phyloP scores from a whole-genome alignment of 1,140 invertebrate species.

The Hypsibius dujardini region DNA sequence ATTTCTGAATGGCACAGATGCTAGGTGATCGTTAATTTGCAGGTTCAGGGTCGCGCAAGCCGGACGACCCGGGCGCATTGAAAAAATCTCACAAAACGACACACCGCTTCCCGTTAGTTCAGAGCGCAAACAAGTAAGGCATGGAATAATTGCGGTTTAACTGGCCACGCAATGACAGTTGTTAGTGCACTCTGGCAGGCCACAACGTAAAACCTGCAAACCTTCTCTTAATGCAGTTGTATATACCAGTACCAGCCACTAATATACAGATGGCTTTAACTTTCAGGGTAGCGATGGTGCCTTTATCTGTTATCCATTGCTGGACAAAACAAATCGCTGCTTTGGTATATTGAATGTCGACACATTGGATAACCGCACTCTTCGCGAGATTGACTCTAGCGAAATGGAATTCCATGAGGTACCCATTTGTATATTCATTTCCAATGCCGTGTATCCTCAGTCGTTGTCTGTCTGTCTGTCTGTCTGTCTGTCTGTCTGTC shows the following conservation, averaged over 20 bases:
- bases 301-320: slow-evolving; percentile 8
- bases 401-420: slow-evolving; percentile 11
- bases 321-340: background rate
- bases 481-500: no score
- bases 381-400: background rate
- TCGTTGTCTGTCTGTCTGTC: no score
- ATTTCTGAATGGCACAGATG: no score
- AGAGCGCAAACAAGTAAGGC: background rate
- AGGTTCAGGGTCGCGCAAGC: background rate
- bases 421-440: background rate
- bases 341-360: background rate
- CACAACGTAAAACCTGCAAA: background rate
- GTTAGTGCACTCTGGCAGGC: no score
- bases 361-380: background rate
- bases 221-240: background rate
- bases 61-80: background rate
- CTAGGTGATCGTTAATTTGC: background rate
- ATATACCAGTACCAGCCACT: background rate
- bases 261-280: background rate
- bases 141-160: no score
- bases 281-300: background rate
- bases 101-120: background rate
- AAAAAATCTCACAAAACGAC: no score
- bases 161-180: no score
- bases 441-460: no score